These are phyloP conservation scores for Nomada fucata DNA, from an alignment of 2,888 invertebrate species.

Conservation along the genomic window DNA sequence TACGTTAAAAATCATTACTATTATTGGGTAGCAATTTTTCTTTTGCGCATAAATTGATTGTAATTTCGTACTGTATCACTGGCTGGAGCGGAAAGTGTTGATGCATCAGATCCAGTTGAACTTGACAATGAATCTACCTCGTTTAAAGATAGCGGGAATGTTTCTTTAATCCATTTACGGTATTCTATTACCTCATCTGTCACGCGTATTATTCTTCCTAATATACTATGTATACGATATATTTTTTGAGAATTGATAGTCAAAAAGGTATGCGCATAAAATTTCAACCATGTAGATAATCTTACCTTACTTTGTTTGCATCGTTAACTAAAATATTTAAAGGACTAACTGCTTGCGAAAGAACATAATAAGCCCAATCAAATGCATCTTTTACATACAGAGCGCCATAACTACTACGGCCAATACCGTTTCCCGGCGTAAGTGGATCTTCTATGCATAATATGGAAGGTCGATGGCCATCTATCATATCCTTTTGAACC, in stretches of 20 bases:
- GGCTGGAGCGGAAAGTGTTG: conserved; percentile 82
- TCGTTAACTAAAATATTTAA: conserved; percentile 85
- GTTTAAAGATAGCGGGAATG: conserved; percentile 79
- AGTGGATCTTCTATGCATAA: conserved; percentile 99
- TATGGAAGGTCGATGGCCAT: conserved; percentile 96
- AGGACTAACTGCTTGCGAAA: conserved; percentile 90
- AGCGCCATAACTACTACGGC: conserved; percentile 97
- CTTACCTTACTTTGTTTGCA: conserved; percentile 83
- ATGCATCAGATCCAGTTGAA: conserved; percentile 83
- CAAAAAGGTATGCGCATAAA: background rate
- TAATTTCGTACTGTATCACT: conserved; percentile 81
- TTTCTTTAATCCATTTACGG: conserved; percentile 88
- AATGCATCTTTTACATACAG: conserved; percentile 96
- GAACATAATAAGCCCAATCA: conserved; percentile 96
- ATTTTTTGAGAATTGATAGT: conserved; percentile 5
- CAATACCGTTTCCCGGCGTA: conserved; percentile 98
- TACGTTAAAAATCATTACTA: background rate
- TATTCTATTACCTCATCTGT: conserved; percentile 96
- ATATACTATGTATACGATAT: conserved; percentile 85
- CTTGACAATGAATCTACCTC: conserved; percentile 82
- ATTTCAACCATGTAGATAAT: conserved; percentile 12
- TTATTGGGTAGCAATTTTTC: conserved; percentile 15
- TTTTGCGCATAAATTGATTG: conserved; percentile 17
- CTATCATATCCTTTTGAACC: conserved; percentile 96
- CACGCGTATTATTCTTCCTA: conserved; percentile 96